Evolutionary conservation across 2,113 vertebrate genomes (phyloP).

Genomic region (Aegotheles bennettii): DNA sequence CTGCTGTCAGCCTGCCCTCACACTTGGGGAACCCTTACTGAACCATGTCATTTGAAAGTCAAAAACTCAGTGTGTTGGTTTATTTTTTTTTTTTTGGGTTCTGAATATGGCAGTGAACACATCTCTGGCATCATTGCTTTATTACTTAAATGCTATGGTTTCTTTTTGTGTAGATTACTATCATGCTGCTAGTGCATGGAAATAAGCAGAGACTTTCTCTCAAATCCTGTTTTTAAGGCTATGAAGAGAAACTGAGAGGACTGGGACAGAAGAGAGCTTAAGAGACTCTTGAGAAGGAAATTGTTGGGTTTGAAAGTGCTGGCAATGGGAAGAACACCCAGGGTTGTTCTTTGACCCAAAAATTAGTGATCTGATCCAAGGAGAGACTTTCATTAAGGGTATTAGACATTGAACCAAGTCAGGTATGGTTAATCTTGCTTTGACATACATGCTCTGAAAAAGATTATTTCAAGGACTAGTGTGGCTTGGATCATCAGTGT

Average conservation of each 20-base stretch:
- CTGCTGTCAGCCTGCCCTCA: slow-evolving; percentile 17
- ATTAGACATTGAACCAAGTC: background rate
- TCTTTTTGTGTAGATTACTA: background rate
- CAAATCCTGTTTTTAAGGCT: background rate
- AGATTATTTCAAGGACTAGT: background rate
- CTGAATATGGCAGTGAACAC: slow-evolving; percentile 17
- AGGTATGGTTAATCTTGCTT: background rate
- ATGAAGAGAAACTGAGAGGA: background rate
- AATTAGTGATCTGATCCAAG: background rate
- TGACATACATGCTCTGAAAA: background rate
- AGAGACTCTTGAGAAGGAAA: background rate
- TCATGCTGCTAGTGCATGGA: background rate
- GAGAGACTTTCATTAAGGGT: background rate
- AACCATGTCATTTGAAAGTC: slow-evolving; percentile 60
- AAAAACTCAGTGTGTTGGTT: background rate
- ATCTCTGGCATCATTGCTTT: background rate
- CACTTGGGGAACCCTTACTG: slow-evolving; percentile 8
- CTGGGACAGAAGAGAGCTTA: background rate
- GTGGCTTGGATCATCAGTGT: background rate
- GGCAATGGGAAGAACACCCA: background rate
- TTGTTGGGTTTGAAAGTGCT: background rate
- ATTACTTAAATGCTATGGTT: background rate
- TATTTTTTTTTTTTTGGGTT: no score
- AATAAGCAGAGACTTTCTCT: background rate
- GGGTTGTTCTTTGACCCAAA: background rate